A percentile compares a stretch with the other conserved stretches of the same genome.
phyloP scores from a whole-genome alignment of 1,140 invertebrate genomes.

The Belonocnema kinseyi region DNA sequence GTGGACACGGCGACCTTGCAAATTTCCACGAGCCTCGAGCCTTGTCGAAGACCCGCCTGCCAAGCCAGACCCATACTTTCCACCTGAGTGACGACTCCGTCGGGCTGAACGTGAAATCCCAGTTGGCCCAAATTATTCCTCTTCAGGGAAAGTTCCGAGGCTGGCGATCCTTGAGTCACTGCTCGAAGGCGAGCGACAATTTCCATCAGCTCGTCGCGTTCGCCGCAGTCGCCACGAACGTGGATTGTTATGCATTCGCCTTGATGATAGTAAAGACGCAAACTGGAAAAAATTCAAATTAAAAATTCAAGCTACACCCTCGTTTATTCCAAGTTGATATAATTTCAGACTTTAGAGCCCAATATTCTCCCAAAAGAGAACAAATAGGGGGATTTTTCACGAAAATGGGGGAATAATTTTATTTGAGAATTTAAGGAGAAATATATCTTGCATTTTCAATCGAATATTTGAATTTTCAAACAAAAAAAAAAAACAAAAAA shows the following conservation, averaged over 20 bases:
- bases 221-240: slow-evolving; percentile 79
- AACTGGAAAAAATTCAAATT: slow-evolving; percentile 66
- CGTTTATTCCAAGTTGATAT: neutral
- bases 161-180: slow-evolving; percentile 85
- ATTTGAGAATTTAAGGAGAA: too few relatives aligned
- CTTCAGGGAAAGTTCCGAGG: slow-evolving; percentile 84
- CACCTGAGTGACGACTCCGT: slow-evolving; percentile 96
- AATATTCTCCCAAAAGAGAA: too few relatives aligned
- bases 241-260: slow-evolving; percentile 90
- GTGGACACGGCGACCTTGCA: slow-evolving; percentile 93
- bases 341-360: too few relatives aligned
- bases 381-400: too few relatives aligned
- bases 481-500: too few relatives aligned
- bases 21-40: slow-evolving; percentile 93
- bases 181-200: slow-evolving; percentile 83
- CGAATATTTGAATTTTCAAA: too few relatives aligned
- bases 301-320: neutral
- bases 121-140: slow-evolving; percentile 90
- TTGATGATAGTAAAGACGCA: slow-evolving; percentile 86
- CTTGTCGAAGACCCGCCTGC: slow-evolving; percentile 92
- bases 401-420: too few relatives aligned
- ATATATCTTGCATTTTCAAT: too few relatives aligned
- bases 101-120: slow-evolving; percentile 96
- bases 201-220: slow-evolving; percentile 87
- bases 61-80: slow-evolving; percentile 91